phyloP scores from a whole-genome alignment of 2,797 vertebrate species.

The Poeciliopsis paucimaculata region DNA sequence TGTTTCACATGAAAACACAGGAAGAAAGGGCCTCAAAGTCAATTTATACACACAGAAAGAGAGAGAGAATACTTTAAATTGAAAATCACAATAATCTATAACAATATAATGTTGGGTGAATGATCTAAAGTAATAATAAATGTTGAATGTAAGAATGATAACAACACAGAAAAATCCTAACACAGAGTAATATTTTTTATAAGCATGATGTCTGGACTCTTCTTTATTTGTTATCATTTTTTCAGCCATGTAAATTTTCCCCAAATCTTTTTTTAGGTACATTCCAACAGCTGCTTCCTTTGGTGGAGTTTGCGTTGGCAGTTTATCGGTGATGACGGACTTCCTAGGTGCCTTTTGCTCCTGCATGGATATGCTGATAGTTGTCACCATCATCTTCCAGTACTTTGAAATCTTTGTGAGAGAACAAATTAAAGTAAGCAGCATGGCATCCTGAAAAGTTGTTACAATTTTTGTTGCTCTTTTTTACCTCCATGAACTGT shows the following conservation, averaged over 20 bases:
- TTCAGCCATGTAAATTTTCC: neutral
- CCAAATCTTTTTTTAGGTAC: constrained; percentile 81
- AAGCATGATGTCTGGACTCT: neutral
- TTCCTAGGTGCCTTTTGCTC: constrained; percentile 98
- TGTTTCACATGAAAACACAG: too few species aligned
- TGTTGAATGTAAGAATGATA: too few species aligned
- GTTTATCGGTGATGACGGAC: constrained; percentile 94
- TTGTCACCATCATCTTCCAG: constrained; percentile 98
- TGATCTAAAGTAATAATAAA: too few species aligned
- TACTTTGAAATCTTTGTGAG: constrained; percentile 99
- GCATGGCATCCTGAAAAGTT: constrained; percentile 69
- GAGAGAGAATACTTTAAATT: too few species aligned
- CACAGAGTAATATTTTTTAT: too few species aligned
- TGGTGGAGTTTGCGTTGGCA: constrained; percentile 95
- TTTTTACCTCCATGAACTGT: constrained; percentile 48
- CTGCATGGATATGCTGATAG: constrained; percentile 94
- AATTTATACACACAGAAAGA: too few species aligned
- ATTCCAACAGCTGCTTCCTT: constrained; percentile 98
- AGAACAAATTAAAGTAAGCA: constrained; percentile 98
- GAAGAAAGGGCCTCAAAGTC: too few species aligned
- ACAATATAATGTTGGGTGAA: too few species aligned
- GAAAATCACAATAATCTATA: too few species aligned
- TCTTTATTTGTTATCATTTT: neutral
- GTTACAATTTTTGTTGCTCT: neutral
- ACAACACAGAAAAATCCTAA: too few species aligned